Percentiles rank a stretch among this genome's conserved stretches.
Evolutionary conservation across 2,797 vertebrate species (phyloP).

Genomic region (Sebastolobus alascanus): DNA sequence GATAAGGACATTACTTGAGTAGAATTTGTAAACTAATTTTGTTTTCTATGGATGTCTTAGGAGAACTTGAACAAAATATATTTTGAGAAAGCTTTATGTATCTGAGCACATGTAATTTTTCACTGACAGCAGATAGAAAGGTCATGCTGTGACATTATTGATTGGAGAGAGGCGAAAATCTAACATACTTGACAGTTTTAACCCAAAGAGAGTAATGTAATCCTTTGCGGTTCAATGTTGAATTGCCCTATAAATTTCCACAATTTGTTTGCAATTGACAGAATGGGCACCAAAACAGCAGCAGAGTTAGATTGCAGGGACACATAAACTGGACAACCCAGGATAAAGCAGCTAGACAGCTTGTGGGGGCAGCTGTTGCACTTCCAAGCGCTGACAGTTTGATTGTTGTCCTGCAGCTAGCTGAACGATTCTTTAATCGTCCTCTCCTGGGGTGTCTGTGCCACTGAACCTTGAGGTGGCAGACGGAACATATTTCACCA

Average conservation of each 20-base stretch:
- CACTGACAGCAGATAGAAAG: constrained; percentile 6
- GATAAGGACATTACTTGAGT: not conserved
- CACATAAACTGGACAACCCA: constrained; percentile 36
- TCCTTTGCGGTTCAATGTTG: constrained; percentile 11
- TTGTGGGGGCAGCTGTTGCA: constrained; percentile 49
- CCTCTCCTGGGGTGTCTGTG: constrained; percentile 30
- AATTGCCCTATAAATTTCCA: constrained; percentile 20
- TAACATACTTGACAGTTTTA: constrained; percentile 7
- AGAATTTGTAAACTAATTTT: not conserved
- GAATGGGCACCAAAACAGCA: not conserved
- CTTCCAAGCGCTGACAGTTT: constrained; percentile 45
- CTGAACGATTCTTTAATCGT: constrained; percentile 49
- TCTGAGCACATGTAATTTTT: not conserved
- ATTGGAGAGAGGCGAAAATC: not conserved
- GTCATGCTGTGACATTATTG: not conserved
- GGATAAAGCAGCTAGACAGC: constrained; percentile 28
- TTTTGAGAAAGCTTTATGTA: not conserved
- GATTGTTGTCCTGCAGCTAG: constrained; percentile 49
- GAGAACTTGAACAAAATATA: not conserved
- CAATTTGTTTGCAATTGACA: constrained; percentile 25
- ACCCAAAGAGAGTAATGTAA: not conserved
- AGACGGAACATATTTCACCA: constrained; percentile 46
- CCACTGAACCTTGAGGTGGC: constrained; percentile 42
- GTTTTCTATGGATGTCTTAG: not conserved
- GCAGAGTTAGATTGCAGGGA: constrained; percentile 34